Evolutionary conservation across 2,888 invertebrate genomes (phyloP).

Genomic region (Imbricaverruca yamaguchii): DNA sequence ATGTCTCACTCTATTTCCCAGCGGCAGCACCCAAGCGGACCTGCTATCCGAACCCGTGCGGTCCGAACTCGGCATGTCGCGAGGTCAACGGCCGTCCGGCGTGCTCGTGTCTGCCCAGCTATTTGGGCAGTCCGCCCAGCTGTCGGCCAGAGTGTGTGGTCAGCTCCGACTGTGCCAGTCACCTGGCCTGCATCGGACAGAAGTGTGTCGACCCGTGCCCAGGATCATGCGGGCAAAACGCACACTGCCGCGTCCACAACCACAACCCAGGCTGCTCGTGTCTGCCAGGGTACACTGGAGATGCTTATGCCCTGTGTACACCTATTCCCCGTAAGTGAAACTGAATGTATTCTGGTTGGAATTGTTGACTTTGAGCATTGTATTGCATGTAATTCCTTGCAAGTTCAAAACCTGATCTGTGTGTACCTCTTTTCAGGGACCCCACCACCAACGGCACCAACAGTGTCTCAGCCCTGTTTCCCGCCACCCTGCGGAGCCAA

Average conservation of each 20-base stretch:
- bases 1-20: too few species aligned
- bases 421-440: conserved; percentile 79
- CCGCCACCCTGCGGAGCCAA: conserved; percentile 83
- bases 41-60: conserved; percentile 44
- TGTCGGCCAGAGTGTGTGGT: conserved; percentile 78
- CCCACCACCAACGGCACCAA: conserved; percentile 41
- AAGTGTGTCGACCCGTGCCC: conserved; percentile 70
- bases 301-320: conserved; percentile 70
- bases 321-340: neutral
- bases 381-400: too few species aligned
- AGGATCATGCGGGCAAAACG: conserved; percentile 52
- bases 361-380: too few species aligned
- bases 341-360: too few species aligned
- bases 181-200: conserved; percentile 69
- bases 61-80: conserved; percentile 50
- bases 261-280: conserved; percentile 37
- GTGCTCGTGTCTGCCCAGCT: conserved; percentile 46
- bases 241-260: conserved; percentile 35
- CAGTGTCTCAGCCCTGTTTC: conserved; percentile 55
- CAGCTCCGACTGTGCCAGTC: conserved; percentile 69
- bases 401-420: conserved; percentile 51
- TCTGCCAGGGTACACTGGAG: conserved; percentile 47
- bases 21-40: conserved; percentile 30
- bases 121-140: conserved; percentile 41
- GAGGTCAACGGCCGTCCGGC: conserved; percentile 58